Base-by-base conservation (phyloP, 2,113 vertebrate genomes). In the Neotragus moschatus region DNA sequence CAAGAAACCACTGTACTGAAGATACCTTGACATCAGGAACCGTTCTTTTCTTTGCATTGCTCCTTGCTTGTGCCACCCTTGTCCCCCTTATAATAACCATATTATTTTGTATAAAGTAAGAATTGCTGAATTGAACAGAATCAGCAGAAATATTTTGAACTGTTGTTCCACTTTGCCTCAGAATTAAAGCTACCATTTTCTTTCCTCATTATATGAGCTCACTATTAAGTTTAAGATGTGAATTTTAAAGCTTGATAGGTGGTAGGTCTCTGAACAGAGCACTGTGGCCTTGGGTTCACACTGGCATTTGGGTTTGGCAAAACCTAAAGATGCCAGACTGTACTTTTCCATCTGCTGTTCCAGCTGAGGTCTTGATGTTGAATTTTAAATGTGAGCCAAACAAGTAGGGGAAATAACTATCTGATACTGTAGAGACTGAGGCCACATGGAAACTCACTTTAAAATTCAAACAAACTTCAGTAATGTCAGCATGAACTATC, bases 341-440 rank as follows among this genome's bases (percentile, higher is more conserved):
- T 84, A n/a, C 15, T 91, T 95, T 93, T 61, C 47, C 5, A 75
- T 85, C 92, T 91, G 92, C 87, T 88, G 56, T 75, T 93, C 23
- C 79, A 90, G 47, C 53, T 88, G 80, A 97, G 15, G 49, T 15
- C 88, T 94, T 90, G 58, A 95, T 85, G 30, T 85, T 79, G 58
- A 33, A 85, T 25, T 81, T 97, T 93, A 45, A 55, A 93, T 26
- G 47, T 91, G 73, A 96, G 95, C 73, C 97, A 96, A 87, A 87
- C 9, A 96, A 49, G 55, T 58, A 96, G 51, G 49, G 30, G 73
- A 84, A 90, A 86, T 33, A 70, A 45, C 25, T 89, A n/a, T 92
- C 53, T 84, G 86, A 96, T 61, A 61, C 79, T 84, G 3, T 49
- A 51, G 49, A 88, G 75, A 63, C 23, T 94, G 56, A 86, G 30